Evolutionary conservation across 1,140 invertebrate genomes (phyloP), one percentile per base, ranked within the genome.

Genomic region (Cherax quadricarinatus): DNA sequence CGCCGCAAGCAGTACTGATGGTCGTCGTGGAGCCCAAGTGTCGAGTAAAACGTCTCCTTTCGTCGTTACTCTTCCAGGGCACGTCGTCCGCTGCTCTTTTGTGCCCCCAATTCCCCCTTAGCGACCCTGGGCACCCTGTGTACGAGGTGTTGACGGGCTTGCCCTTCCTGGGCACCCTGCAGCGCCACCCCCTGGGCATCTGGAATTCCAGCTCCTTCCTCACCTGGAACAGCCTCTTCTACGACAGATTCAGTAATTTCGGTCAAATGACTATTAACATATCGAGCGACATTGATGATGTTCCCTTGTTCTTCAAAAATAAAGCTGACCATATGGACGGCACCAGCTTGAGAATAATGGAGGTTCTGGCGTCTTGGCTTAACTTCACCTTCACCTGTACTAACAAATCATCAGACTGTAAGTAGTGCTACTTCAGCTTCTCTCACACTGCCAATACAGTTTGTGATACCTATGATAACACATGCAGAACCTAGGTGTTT

Each of bases 161-260:
- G 5, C 62, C 62, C 62, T 14, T 18, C 62, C 14, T 10, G 9
- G 14, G 18, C 62, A n/a, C 24, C 79, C 53, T 4, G 5, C n/a
- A 57, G 30, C 1, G 79, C 12, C 21, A 49, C 16, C 41, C 18
- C 16, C 80, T 89, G 16, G 88, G 88, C 60, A 41, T 30, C 41
- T 89, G 88, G 88, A 14, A 66, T 4, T 41, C 57, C 18, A 30
- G 48, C 9, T 14, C 21, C 41, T 89, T 83, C 88, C 2, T 41
- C n/a, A 53, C 57, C 21, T 89, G 88, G 88, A 30, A 83, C 9
- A 51, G 41, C 21, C 80, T 89, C 6, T 83, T 89, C 21, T 24
- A 9, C 60, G 88, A 89, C 51, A 49, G 88, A 12, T 89, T 89
- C 60, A 10, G 6, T 3, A 41, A 82, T 41, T 73, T 89, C 30